Conservation (phyloP, 1,140 invertebrate species). For the Subanguina moxae region DNA sequence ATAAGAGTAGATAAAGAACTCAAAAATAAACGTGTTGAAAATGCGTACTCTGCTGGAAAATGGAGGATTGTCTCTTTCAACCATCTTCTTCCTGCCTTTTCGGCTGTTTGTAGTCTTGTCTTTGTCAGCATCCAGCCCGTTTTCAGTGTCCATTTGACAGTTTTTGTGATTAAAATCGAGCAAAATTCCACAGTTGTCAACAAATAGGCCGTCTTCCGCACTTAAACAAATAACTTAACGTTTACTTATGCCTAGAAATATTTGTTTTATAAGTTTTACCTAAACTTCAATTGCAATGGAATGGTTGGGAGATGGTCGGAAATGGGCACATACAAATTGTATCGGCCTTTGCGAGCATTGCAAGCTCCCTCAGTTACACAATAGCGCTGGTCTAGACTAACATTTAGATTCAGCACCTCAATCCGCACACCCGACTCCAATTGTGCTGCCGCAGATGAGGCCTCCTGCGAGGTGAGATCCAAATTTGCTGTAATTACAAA, state of each 20-base stretch:
- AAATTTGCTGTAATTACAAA: too few relatives aligned
- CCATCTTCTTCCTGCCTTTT: neutral
- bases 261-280: constrained; percentile 19
- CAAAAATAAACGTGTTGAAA: constrained; percentile 9
- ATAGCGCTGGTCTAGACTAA: constrained; percentile 50
- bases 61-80: constrained; percentile 2
- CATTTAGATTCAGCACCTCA: constrained; percentile 44
- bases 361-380: constrained; percentile 46
- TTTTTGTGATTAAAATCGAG: constrained; percentile 36
- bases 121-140: neutral
- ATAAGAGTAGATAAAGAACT: too few relatives aligned
- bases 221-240: constrained; percentile 25
- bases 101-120: too few relatives aligned
- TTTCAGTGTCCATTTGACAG: constrained; percentile 18
- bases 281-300: constrained; percentile 44
- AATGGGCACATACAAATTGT: constrained; percentile 54
- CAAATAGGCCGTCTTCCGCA: constrained; percentile 26
- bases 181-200: constrained; percentile 40
- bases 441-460: neutral
- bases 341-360: constrained; percentile 41
- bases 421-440: constrained; percentile 16
- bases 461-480: too few relatives aligned
- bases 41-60: constrained; percentile 7
- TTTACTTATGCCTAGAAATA: constrained; percentile 12
- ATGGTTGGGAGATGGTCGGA: constrained; percentile 50